These are phyloP conservation scores for Rhagoletis pomonella DNA, from an alignment of 1,140 invertebrate species.

Conservation along the genomic window DNA sequence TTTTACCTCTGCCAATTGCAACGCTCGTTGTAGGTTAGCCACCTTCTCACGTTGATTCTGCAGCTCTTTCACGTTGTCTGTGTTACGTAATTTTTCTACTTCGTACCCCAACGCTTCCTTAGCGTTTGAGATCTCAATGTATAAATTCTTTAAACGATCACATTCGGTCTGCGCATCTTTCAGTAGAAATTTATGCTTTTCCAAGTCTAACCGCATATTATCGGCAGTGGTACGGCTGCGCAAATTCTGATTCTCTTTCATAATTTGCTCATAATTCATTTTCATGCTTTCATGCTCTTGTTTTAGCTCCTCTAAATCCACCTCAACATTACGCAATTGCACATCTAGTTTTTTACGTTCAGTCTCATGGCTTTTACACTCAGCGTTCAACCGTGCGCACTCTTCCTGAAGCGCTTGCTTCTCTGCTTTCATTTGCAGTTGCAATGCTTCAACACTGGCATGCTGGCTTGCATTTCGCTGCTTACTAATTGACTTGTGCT, in stretches of 20 bases:
- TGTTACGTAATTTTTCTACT: constrained; percentile 62
- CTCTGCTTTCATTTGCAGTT: constrained; percentile 57
- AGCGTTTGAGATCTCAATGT: constrained; percentile 68
- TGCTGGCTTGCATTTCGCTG: constrained; percentile 56
- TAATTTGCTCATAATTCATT: constrained; percentile 61
- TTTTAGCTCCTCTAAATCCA: constrained; percentile 62
- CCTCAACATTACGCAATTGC: constrained; percentile 60
- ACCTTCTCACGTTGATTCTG: constrained; percentile 64
- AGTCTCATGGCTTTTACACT: neutral
- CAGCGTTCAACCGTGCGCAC: neutral
- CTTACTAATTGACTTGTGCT: neutral
- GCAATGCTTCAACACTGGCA: constrained; percentile 51
- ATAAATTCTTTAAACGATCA: constrained; percentile 68
- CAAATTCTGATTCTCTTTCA: constrained; percentile 63
- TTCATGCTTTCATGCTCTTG: constrained; percentile 63
- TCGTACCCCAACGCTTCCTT: constrained; percentile 67
- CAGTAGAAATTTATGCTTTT: constrained; percentile 67
- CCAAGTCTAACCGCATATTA: constrained; percentile 63
- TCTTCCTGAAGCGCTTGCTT: constrained; percentile 59
- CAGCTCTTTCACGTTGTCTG: constrained; percentile 65
- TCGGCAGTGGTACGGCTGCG: constrained; percentile 59
- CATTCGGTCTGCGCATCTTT: constrained; percentile 69
- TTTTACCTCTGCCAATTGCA: constrained; percentile 68
- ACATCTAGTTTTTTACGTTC: constrained; percentile 59
- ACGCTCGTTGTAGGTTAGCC: constrained; percentile 61